Conservation (phyloP, 2,797 vertebrate species). For the Tragopan temminckii region DNA sequence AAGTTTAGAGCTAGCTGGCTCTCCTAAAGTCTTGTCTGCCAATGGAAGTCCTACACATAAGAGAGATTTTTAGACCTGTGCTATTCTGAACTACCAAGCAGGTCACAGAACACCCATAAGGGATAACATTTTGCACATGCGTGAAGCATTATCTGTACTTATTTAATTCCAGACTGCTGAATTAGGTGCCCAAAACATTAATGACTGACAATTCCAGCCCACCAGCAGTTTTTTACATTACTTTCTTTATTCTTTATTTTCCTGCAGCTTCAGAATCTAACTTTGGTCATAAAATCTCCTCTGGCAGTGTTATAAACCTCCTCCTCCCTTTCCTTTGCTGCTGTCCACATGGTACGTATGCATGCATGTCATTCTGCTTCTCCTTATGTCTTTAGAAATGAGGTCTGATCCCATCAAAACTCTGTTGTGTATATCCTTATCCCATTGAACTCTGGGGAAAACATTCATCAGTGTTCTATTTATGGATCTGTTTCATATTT, state of each 20-base stretch:
- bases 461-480: neutral
- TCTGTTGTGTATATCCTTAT: neutral
- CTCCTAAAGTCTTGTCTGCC: neutral
- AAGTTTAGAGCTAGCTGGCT: neutral
- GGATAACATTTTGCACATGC: neutral
- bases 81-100: neutral
- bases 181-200: neutral
- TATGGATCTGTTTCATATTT: neutral
- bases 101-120: neutral
- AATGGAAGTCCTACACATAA: neutral
- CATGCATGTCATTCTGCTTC: constrained; percentile 2
- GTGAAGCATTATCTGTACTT: neutral
- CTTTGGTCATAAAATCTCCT: neutral
- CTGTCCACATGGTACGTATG: neutral
- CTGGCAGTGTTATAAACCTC: neutral
- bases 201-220: neutral
- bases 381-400: constrained; percentile 37
- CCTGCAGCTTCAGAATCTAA: neutral
- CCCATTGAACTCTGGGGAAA: neutral
- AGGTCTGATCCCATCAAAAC: neutral
- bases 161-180: neutral
- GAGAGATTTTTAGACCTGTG: neutral
- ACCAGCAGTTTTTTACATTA: accelerated
- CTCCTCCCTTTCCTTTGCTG: neutral
- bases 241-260: neutral